phyloP scores from a whole-genome alignment of 2,797 vertebrate genomes.

The Mormyrus hasselquistii region DNA sequence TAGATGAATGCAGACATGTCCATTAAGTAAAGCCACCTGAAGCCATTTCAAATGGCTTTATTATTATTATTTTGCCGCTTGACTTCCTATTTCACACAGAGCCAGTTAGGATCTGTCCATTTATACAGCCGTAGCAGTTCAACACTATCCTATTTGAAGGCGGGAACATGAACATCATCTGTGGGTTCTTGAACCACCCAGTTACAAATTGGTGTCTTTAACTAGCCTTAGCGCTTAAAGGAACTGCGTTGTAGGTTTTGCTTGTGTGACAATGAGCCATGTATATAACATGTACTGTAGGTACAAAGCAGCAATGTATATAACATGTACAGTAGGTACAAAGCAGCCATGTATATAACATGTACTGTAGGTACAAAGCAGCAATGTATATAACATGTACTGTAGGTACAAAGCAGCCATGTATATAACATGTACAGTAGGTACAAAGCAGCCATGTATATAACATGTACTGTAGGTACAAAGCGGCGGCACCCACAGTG shows the following conservation, averaged over 20 bases:
- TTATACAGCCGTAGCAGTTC: neutral
- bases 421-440: neutral
- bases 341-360: neutral
- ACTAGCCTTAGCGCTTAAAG: neutral
- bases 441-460: neutral
- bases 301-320: too few species aligned
- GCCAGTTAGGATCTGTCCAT: neutral
- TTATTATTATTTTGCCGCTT: neutral
- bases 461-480: neutral
- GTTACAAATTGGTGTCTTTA: neutral
- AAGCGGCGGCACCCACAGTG: neutral
- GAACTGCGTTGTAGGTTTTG: neutral
- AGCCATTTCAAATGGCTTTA: slow-evolving; percentile 1
- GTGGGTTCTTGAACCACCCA: neutral
- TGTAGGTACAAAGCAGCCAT: neutral
- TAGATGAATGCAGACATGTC: slow-evolving; percentile 15
- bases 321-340: too few species aligned
- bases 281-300: neutral
- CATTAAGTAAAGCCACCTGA: neutral
- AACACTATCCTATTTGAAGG: neutral
- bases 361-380: too few species aligned
- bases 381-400: too few species aligned
- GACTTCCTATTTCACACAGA: neutral
- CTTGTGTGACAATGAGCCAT: neutral
- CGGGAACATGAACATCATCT: neutral